A percentile compares a stretch with the other conserved stretches of the same genome.
phyloP scores from a whole-genome alignment of 1,140 invertebrate genomes.

The Dinoponera quadriceps region DNA sequence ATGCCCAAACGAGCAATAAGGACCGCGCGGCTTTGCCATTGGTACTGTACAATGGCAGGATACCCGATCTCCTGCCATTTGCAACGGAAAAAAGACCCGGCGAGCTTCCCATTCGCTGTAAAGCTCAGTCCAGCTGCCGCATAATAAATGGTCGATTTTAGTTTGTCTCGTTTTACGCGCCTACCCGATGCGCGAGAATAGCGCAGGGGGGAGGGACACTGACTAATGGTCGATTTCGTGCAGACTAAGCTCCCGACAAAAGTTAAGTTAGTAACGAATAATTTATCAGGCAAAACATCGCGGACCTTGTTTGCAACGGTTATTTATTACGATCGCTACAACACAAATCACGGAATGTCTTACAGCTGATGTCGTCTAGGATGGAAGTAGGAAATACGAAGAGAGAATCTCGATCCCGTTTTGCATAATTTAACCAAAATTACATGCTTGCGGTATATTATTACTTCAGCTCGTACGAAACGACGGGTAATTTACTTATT shows the following conservation, averaged over 20 bases:
- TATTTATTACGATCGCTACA: constrained; percentile 56
- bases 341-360: constrained; percentile 29
- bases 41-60: constrained; percentile 16
- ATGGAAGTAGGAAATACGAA: background rate
- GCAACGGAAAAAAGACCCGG: constrained; percentile 40
- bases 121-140: constrained; percentile 59
- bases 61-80: constrained; percentile 46
- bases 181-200: constrained; percentile 53
- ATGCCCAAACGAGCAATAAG: constrained; percentile 26
- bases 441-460: background rate
- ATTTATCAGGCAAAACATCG: constrained; percentile 61
- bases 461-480: background rate
- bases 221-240: constrained; percentile 61
- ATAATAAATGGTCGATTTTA: constrained; percentile 65
- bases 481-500: background rate
- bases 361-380: background rate
- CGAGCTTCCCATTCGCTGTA: constrained; percentile 41
- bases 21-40: constrained; percentile 16
- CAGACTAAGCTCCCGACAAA: constrained; percentile 52
- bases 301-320: constrained; percentile 51
- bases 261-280: constrained; percentile 60
- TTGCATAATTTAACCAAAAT: background rate
- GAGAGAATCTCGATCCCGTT: background rate
- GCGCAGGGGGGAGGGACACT: constrained; percentile 43
- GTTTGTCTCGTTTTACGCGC: constrained; percentile 65